A percentile compares a stretch with the other conserved stretches of the same genome.
phyloP scores from a whole-genome alignment of 1,140 invertebrate species.

The Ostrea denselamellosa region DNA sequence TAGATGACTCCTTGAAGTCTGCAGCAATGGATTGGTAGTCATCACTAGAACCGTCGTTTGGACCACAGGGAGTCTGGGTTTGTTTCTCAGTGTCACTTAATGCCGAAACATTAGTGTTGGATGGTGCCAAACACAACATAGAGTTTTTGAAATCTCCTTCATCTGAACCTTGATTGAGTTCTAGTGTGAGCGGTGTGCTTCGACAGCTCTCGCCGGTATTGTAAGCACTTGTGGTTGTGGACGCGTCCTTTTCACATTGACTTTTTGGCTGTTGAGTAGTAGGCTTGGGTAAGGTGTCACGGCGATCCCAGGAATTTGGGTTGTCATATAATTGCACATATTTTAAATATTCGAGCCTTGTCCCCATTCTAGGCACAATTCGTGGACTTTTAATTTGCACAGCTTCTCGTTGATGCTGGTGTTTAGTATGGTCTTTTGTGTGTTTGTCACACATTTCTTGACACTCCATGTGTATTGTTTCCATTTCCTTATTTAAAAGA shows the following conservation, averaged over 20 bases:
- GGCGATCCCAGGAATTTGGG: conserved; percentile 55
- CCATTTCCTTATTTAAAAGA: conserved; percentile 82
- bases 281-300: conserved; percentile 58
- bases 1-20: conserved; percentile 35
- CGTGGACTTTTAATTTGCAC: conserved; percentile 71
- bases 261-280: conserved; percentile 42
- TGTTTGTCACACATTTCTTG: conserved; percentile 76
- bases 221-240: conserved; percentile 83
- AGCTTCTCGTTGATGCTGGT: conserved; percentile 61
- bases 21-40: conserved; percentile 60
- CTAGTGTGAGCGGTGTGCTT: conserved; percentile 83
- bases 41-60: conserved; percentile 67
- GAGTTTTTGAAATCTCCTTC: conserved; percentile 74
- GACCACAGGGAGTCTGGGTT: conserved; percentile 73
- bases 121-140: conserved; percentile 73
- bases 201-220: conserved; percentile 88
- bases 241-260: conserved; percentile 57
- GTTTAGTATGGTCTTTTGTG: conserved; percentile 60
- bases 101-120: conserved; percentile 64
- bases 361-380: conserved; percentile 80
- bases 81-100: conserved; percentile 76
- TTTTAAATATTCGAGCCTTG: conserved; percentile 79
- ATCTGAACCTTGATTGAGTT: conserved; percentile 80
- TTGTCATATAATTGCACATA: conserved; percentile 67
- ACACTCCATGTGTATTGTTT: conserved; percentile 81